Base-by-base conservation (phyloP, 2,113 vertebrate species). In the Leptosomus discolor region DNA sequence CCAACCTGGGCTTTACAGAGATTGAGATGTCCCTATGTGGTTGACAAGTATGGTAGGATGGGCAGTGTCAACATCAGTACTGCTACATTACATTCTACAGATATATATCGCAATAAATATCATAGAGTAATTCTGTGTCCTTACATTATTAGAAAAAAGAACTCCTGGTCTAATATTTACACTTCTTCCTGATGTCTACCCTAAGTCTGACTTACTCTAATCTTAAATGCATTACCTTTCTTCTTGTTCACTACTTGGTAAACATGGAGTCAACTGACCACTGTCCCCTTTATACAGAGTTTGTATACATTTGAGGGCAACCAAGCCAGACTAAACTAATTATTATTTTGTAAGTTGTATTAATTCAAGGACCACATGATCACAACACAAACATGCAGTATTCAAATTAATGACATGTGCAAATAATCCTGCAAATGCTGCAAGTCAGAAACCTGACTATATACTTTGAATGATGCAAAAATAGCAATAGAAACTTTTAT, bases 11-110 rank as follows among this genome's bases (percentile, higher is more conserved):
- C 20, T 85, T 85, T 68, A 17, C 16, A 48, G 51, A 73, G 39
- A 43, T 19, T 45, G 23, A 8, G 14, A 22, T 48, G 45, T 58
- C 30, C 0, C 0, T 56, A n/a, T 90, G 27, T 2, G 0, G 11
- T 50, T 9, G 24, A 12, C 39, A 87, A n/a, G 6, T 58, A 6
- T 29, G 20, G 13, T 64, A 24, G 18, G n/a, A 67, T 36, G 14
- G 11, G 10, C 36, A 54, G 22, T 58, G 26, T 4, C 3, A 85
- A 43, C 24, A 57, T n/a, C 23, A 41, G 9, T 85, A 36, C 36
- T 32, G 22, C 57, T 73, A 9, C 5, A 2, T 56, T 80, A 67
- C 29, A 29, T 65, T 93, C 3, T 7, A 45, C 5, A 41, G 8
- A n/a, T 50, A 32, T 19, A 45, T 7, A 60, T 58, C 8, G 5